Evolutionary conservation across 1,140 invertebrate genomes (phyloP), one percentile per base, ranked within the genome.

Genomic region (Drosophila sturtevanti): DNA sequence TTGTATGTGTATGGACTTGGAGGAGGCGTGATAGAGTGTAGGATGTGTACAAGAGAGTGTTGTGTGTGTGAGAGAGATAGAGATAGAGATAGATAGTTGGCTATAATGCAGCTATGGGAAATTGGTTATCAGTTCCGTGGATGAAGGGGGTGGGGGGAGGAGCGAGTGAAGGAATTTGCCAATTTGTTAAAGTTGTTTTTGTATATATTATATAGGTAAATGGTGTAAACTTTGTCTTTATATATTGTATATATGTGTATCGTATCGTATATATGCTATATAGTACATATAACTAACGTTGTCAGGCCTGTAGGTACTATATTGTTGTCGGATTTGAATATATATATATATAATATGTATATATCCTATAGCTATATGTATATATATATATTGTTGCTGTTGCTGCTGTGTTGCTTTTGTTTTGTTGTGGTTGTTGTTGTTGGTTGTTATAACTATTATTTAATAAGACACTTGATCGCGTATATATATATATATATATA

Each of bases 221-320:
- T 48, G 41, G 18, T 48, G 41, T 48, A 48, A 41, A 24, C 56
- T 55, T 34, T 38, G 18, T 68, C 24, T 71, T 63, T 69, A 69
- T 77, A 55, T 77, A 65, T 81, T 70, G 22, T 22, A 12, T 76
- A 72, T 76, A 48, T n/a, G n/a, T n/a, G n/a, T n/a, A n/a, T n/a
- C n/a, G n/a, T 73, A 31, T 31, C 3, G 12, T 72, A 67, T 81
- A 63, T 81, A 78, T 81, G 61, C 41, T 75, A 62, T 74, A 63
- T 67, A 81, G 7, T 76, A 51, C 18, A 81, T 75, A 70, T 69
- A 77, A 80, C 81, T 86, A 86, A 86, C 68, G 82, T 82, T 89
- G 76, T 87, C 84, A 89, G 84, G 84, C 84, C 84, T 89, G 79
- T 89, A 89, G 84, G 84, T 89, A 89, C 84, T 89, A 90, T 84